Evolutionary conservation across 2,797 vertebrate species (phyloP).

Genomic region (Botia kubotai): DNA sequence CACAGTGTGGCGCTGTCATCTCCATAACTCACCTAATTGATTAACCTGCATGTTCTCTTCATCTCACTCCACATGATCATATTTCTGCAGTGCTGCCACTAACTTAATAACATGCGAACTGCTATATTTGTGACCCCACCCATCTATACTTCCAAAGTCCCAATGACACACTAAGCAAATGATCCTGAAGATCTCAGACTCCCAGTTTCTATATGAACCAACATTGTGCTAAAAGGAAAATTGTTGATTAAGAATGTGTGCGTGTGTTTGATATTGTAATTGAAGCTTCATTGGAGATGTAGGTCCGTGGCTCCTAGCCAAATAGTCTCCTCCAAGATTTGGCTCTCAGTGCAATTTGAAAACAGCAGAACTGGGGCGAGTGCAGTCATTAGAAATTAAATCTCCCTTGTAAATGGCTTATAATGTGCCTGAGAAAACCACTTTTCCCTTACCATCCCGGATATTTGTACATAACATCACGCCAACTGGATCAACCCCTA

Average conservation of each 20-base stretch:
- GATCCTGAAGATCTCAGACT: neutral
- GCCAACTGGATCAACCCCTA: neutral
- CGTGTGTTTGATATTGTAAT: conserved; percentile 22
- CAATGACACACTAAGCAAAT: neutral
- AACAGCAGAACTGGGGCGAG: conserved; percentile 24
- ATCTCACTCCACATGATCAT: conserved; percentile 17
- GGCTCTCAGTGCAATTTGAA: conserved; percentile 47
- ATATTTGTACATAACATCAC: neutral
- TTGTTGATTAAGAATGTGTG: conserved; percentile 34
- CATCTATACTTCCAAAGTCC: neutral
- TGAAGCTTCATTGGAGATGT: conserved; percentile 15
- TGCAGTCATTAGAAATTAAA: conserved; percentile 43
- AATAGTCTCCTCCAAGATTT: conserved; percentile 36
- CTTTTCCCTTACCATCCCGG: conserved; percentile 26
- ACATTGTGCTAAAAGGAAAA: conserved; percentile 44
- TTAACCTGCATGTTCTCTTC: conserved; percentile 17
- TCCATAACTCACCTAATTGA: conserved; percentile 39
- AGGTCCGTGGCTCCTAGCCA: conserved; percentile 33
- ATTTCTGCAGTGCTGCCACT: conserved; percentile 23
- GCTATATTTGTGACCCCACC: neutral
- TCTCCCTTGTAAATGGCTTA: conserved; percentile 39
- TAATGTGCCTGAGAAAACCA: conserved; percentile 15
- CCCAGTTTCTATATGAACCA: neutral
- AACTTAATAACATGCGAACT: neutral
- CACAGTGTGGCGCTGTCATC: conserved; percentile 8